Conservation (phyloP, 2,797 vertebrate genomes). For the Streptopelia turtur region DNA sequence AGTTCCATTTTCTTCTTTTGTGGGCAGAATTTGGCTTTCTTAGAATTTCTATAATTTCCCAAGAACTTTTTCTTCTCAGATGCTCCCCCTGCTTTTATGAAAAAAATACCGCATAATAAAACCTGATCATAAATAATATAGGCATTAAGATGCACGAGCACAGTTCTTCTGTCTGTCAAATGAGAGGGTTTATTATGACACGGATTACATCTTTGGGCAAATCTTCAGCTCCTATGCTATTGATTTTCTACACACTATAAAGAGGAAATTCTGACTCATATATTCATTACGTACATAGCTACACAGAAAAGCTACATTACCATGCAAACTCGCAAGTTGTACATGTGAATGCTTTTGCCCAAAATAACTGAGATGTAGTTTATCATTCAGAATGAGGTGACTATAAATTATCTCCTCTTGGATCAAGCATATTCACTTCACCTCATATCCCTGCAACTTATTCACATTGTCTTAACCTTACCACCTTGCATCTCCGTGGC, state of each 20-base stretch:
- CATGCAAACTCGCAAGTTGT: neutral
- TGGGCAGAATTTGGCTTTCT: neutral
- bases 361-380: neutral
- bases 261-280: conserved; percentile 13
- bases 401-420: neutral
- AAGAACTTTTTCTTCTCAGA: neutral
- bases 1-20: neutral
- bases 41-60: neutral
- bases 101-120: neutral
- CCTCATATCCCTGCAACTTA: neutral
- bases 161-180: neutral
- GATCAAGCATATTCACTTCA: neutral
- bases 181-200: neutral
- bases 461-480: neutral
- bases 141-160: neutral
- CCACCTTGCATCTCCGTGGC: neutral
- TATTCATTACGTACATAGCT: neutral
- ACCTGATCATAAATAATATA: neutral
- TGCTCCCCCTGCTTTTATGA: neutral
- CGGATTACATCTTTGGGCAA: neutral
- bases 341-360: neutral
- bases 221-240: neutral
- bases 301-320: neutral
- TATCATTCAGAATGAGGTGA: neutral
- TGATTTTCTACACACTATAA: neutral